Base-by-base conservation (phyloP, 2,113 vertebrate genomes). In the Ptychochromis oligacanthus region DNA sequence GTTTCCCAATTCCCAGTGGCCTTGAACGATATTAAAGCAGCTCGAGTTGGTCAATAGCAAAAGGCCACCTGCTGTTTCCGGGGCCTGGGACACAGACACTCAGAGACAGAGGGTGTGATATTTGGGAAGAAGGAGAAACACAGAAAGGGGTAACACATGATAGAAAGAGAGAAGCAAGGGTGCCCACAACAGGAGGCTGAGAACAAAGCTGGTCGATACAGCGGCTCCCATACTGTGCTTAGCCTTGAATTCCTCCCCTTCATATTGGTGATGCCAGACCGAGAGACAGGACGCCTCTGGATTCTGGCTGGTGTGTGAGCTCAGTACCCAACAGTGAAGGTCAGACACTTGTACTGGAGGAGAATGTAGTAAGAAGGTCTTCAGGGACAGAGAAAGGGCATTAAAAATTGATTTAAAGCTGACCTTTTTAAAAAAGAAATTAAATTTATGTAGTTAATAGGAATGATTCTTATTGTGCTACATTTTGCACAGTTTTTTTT, bases 1-100 rank as follows among this genome's bases (percentile, higher is more conserved):
- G 75, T 61, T 54, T 72, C 54, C 74, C 28, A 31, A 77, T 75
- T 90, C 88, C 89, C 86, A 75, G 61, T 17, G 26, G 83, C 22
- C 70, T 65, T 57, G 26, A 83, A 80, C 9, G 22, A 75, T 65
- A 62, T 90, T 83, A 92, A 90, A 93, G 85, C 75, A 90, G 87
- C 61, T 80, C 13, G 64, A 84, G 28, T 55, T 59, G 76, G 87
- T 94, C 88, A 59, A 93, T 94, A 88, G 76, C 60, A 61, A 74
- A 82, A 64, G 83, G 38, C 86, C 77, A 58, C 89, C 88, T 90
- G 91, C 93, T 92, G 91, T 90, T 88, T 77, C 54, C 34, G 75
- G 77, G 83, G 80, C 88, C 84, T 89, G 82, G 82, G 87, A 91
- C 88, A 40, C 61, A 87, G 80, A 83, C 78, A 76, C 67, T 84